phyloP scores from a whole-genome alignment of 2,113 vertebrate genomes.

The Saiga tatarica region DNA sequence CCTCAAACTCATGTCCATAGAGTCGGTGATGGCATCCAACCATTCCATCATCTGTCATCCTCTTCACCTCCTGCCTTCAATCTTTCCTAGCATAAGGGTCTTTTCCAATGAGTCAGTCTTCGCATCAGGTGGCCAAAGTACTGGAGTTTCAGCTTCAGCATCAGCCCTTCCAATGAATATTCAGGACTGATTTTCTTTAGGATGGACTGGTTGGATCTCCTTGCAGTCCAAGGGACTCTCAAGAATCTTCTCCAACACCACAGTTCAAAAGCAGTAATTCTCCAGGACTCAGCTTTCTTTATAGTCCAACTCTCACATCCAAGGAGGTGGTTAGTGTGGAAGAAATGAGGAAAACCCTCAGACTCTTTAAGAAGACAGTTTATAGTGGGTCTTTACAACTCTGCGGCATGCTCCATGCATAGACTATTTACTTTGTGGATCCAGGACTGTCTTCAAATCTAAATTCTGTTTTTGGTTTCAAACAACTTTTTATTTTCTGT shows the following conservation, averaged over 20 bases:
- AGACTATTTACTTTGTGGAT: background rate
- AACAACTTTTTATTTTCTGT: background rate
- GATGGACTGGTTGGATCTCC: background rate
- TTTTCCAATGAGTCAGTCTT: background rate
- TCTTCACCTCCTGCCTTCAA: background rate
- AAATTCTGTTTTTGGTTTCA: background rate
- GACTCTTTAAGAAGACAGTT: background rate
- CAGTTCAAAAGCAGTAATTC: background rate
- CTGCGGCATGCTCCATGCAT: background rate
- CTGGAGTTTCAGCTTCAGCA: background rate
- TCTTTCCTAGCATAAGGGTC: background rate
- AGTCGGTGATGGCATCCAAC: background rate
- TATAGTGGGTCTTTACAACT: background rate
- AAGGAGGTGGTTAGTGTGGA: background rate
- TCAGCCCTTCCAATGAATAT: background rate
- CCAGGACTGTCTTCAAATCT: background rate
- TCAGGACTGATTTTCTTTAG: background rate
- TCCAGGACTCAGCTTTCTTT: background rate
- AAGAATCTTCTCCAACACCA: background rate
- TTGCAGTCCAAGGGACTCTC: background rate
- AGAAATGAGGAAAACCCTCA: background rate
- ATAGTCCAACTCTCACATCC: background rate
- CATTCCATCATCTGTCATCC: background rate
- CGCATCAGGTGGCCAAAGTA: background rate
- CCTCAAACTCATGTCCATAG: background rate